Evolutionary conservation across 2,888 invertebrate species (phyloP), one percentile per base, ranked within the genome.

Genomic region (Cephus nigrinus): DNA sequence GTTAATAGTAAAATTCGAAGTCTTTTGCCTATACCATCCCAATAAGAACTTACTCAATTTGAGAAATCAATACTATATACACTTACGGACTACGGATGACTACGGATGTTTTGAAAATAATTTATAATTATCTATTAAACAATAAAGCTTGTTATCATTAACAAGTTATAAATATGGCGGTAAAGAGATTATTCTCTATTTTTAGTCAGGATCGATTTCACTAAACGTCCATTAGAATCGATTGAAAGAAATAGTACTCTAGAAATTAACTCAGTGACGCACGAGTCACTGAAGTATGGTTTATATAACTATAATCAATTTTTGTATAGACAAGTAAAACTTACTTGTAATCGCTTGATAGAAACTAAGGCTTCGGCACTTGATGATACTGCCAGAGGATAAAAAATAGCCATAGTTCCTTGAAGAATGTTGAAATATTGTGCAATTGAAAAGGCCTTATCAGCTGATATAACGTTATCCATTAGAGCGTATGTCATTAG

Each of bases 361-460:
- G 95, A 94, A 1, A 95, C 94, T 82, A 92, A 92, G 1, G 94
- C 93, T 90, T 96, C 95, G 0, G 95, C 95, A 4, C 93, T 91
- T 76, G 93, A 92, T 1, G 94, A 92, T 69, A 95, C 90, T 4
- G 93, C 95, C 90, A 93, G 87, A 11, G 94, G 95, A 88, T 94
- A 94, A 84, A 93, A 93, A 85, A 95, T 95, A 74, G 94, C 94
- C 92, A 95, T 94, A 4, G 94, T 93, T 31, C 94, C 90, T 89
- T 96, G 96, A 68, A 96, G 92, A 30, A 95, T 93, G 88, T 96
- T 96, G 87, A 95, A 96, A 89, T 96, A 95, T 86, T 96, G 96
- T 4, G 96, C 95, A 86, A 96, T 93, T 0, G 96, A 95, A 90
- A 96, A 96, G 0, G 96, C 95, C 86, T 95, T 93, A 78, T 95